Conservation (phyloP, 2,113 vertebrate species). For the Oxyura jamaicensis region DNA sequence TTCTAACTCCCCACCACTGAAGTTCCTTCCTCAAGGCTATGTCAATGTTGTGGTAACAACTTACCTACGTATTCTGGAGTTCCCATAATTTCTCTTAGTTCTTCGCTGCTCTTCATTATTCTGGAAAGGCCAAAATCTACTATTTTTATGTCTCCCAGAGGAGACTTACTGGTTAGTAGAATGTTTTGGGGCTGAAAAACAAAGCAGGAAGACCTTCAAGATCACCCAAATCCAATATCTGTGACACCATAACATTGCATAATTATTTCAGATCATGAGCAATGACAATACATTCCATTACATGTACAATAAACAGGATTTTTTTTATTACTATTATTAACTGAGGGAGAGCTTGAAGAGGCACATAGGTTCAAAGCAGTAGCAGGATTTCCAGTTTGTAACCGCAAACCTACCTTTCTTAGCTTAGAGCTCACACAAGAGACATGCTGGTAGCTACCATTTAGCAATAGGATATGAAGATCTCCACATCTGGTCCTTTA, state of each 20-base stretch:
- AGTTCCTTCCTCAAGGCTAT: background rate
- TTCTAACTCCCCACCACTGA: background rate
- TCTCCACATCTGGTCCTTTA: background rate
- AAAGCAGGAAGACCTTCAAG: background rate
- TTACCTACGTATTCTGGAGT: conserved; percentile 97
- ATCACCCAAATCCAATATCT: background rate
- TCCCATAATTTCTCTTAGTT: conserved; percentile 93
- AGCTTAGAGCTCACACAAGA: background rate
- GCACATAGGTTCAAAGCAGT: background rate
- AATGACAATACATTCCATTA: background rate
- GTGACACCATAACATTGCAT: background rate
- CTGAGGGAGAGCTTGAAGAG: background rate
- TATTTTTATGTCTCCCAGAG: conserved; percentile 92
- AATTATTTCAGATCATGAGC: background rate
- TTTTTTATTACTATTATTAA: background rate
- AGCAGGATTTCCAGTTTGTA: background rate
- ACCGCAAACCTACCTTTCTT: background rate
- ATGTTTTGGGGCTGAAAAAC: conserved; percentile 91
- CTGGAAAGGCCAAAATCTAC: conserved; percentile 96
- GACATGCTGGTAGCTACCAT: background rate
- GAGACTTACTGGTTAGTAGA: conserved; percentile 86
- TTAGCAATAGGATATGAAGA: background rate
- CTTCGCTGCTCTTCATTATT: conserved; percentile 87
- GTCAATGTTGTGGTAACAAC: conserved; percentile 19
- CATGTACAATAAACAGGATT: background rate